Evolutionary conservation across 2,797 vertebrate species (phyloP), one percentile per base, ranked within the genome.

Genomic region (Triplophysa yarkandensis): DNA sequence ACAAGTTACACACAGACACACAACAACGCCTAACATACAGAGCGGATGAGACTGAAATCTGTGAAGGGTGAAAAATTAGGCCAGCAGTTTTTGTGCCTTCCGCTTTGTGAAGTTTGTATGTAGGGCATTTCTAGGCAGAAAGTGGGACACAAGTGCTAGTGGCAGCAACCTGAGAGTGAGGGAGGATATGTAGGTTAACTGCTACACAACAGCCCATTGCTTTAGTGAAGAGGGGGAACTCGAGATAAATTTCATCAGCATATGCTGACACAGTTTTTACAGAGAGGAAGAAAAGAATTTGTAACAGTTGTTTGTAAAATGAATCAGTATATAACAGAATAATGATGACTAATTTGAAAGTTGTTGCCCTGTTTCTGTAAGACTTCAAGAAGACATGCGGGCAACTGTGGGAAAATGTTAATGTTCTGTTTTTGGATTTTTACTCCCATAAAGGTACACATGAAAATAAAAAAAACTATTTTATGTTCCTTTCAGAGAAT

Each of bases 161-260:
- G 75, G 82, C 85, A 85, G 83, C 81, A 88, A 89, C 85, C 87
- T 87, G 86, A 90, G 86, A 86, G 84, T 4, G n/a, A 71, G 68
- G 14, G 52, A 48, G 27, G 36, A 13, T 43, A 68, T 73, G 25
- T 78, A 62, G 64, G 73, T 67, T 68, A 50, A 58, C 60, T 41
- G 23, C 32, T 68, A 75, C 30, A 75, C 23, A 75, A 68, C 55
- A 68, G 28, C 7, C 2, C 4, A 58, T 50, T 60, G 72, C 30
- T 7, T 68, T 21, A 27, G 19, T 58, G 39, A 54, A 52, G 16
- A 17, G 58, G 25, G 17, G 39, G 39, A 43, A n/a, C 32, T 34
- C 34, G 43, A 71, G 69, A 41, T 11, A 39, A 32, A 63, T 58
- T 54, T 36, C 27, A 48, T 17, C 28, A 70, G 19, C 68, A 71